These are phyloP conservation scores for Abramis brama DNA, from an alignment of 2,113 vertebrate species.

Conservation along the genomic window DNA sequence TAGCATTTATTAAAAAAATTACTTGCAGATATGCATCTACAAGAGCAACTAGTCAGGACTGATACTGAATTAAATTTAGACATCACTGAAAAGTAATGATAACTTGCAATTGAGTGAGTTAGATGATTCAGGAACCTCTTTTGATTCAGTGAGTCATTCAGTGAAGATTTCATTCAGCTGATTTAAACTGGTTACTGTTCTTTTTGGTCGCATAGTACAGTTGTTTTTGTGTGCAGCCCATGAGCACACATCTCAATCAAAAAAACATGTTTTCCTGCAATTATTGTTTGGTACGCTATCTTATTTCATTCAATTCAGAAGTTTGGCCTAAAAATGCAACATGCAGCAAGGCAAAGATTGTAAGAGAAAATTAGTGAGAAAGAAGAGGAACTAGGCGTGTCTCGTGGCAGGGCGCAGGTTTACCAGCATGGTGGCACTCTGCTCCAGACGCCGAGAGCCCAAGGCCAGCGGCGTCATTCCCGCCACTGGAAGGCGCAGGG, in stretches of 20 bases:
- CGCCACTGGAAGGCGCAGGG: slow-evolving; percentile 89
- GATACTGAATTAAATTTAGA: not conserved
- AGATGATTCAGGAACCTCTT: not conserved
- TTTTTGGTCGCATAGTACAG: not conserved
- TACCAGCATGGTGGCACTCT: slow-evolving; percentile 92
- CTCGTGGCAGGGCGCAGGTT: slow-evolving; percentile 61
- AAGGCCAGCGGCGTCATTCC: slow-evolving; percentile 86
- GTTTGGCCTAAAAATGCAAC: not conserved
- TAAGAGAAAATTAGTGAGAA: slow-evolving; percentile 75
- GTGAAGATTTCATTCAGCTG: not conserved
- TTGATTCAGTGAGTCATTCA: not conserved
- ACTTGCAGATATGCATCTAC: no score
- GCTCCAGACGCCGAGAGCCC: slow-evolving; percentile 89
- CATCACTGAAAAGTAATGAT: not conserved
- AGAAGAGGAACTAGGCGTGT: slow-evolving; percentile 61
- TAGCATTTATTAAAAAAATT: no score
- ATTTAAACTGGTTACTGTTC: not conserved
- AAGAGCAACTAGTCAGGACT: no score
- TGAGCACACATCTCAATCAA: not conserved
- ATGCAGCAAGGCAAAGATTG: slow-evolving; percentile 52
- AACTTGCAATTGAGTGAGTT: not conserved
- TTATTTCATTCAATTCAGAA: not conserved
- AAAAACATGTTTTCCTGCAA: not conserved
- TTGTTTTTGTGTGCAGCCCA: not conserved
- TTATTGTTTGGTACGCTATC: not conserved